Base-by-base conservation (phyloP, 2,888 invertebrate genomes). In the Dichetophora obliterata region DNA sequence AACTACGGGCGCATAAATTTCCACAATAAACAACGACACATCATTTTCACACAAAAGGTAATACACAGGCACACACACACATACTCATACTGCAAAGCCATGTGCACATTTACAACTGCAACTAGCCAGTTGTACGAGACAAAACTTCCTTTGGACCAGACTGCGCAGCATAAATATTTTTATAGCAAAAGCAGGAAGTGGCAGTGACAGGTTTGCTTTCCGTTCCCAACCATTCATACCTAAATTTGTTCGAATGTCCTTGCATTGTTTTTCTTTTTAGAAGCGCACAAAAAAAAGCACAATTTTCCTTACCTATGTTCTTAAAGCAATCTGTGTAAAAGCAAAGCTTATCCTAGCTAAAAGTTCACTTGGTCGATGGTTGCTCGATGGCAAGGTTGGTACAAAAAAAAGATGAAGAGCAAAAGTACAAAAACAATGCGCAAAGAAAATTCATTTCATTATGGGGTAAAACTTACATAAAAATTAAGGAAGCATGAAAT, bases 401-500 rank as follows among this genome's bases (percentile, higher is more conserved):
- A 14, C 6, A 9, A 14, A 24, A 27, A 24, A 22, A 24, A 27
- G 6, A 24, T 27, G 57, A 9, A 24, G 9, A 27, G 27, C 31
- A 68, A 68, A 68, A 48, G 27, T 4, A 31, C 3, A 31, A 31
- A 31, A 31, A 31, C 31, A 43, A 1, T 11, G 54, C 65, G 9
- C n/a, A n/a, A 73, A 63, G 74, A 66, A 80, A 79, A 77, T 80
- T 79, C 81, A 81, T 81, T 82, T 80, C 80, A 82, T 82, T 81
- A 81, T 77, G 79, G 74, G 83, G 84, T 84, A 83, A 83, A 85
- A 83, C 84, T 84, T 83, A 83, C 86, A 88, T 88, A 88, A 88
- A 88, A 88, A 88, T 88, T 88, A 88, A 88, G 88, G 88, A 88
- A 88, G 86, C 88, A 88, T 88, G 88, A 88, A 88, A 88, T 88